Percentiles rank a stretch among this genome's conserved stretches.
These are phyloP conservation scores for Hippolais icterina DNA, from an alignment of 2,113 vertebrate species.

Conservation along the genomic window DNA sequence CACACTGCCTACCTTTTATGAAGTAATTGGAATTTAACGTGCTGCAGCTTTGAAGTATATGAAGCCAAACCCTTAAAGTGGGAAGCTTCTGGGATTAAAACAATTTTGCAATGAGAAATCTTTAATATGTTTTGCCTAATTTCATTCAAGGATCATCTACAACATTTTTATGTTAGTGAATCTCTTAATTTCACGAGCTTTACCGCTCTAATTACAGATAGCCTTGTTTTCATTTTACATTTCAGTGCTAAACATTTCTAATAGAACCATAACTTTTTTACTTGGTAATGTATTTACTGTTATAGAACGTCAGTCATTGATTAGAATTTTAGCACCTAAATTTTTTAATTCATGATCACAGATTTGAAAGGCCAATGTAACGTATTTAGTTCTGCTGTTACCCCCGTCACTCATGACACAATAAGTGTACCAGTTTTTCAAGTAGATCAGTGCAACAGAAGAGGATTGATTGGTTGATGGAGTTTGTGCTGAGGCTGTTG, in stretches of 20 bases:
- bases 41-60: constrained; percentile 7
- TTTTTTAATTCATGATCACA: neutral
- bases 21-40: constrained; percentile 18
- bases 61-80: constrained; percentile 16
- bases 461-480: neutral
- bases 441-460: neutral
- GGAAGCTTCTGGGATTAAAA: constrained; percentile 37
- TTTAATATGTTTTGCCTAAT: constrained; percentile 51
- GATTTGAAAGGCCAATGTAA: neutral
- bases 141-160: constrained; percentile 11
- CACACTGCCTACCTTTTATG: constrained; percentile 27
- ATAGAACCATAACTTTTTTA: neutral
- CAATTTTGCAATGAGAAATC: neutral
- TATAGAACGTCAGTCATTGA: neutral
- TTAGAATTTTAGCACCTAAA: neutral
- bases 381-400: neutral
- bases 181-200: constrained; percentile 5
- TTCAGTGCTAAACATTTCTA: neutral
- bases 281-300: neutral
- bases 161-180: neutral
- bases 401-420: neutral
- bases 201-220: constrained; percentile 3
- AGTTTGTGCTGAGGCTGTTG: neutral
- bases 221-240: constrained; percentile 2
- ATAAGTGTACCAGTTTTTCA: neutral